Evolutionary conservation across 2,113 vertebrate genomes (phyloP).

Genomic region (Myrmecobius fasciatus): DNA sequence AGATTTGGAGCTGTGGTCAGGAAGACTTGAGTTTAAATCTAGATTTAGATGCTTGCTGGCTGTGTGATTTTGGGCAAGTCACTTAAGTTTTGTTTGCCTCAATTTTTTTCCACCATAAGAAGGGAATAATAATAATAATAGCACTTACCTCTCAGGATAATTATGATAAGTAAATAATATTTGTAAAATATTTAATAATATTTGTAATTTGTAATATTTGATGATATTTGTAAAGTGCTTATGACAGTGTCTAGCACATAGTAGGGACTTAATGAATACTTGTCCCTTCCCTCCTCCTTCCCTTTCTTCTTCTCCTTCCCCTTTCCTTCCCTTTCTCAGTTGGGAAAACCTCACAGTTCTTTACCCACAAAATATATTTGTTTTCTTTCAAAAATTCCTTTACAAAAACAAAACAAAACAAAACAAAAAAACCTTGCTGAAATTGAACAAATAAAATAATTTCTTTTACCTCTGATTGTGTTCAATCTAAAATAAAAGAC

Average conservation of each 20-base stretch:
- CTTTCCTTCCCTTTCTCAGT: not conserved
- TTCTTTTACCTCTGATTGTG: not conserved
- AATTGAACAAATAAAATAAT: not conserved
- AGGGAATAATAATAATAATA: not conserved
- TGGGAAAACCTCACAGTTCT: conserved; percentile 39
- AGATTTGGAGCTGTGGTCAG: not conserved
- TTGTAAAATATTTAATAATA: no score
- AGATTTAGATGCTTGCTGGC: not conserved
- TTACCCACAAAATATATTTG: conserved; percentile 29
- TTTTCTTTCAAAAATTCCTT: conserved; percentile 14
- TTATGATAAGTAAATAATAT: no score
- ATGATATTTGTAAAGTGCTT: not conserved
- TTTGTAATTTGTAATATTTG: not conserved
- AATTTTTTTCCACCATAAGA: not conserved
- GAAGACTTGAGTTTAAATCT: not conserved
- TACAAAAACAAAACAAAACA: no score
- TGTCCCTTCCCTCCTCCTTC: not conserved
- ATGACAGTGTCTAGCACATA: not conserved
- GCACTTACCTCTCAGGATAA: not conserved
- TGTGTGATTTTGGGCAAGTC: not conserved
- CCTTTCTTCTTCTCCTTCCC: not conserved
- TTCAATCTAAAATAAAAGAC: conserved; percentile 26
- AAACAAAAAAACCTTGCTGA: not conserved
- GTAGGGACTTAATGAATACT: not conserved
- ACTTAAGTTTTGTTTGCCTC: not conserved